These are phyloP conservation scores for Hippopotamus amphibius DNA, from an alignment of 2,113 vertebrate genomes.

Conservation along the genomic window DNA sequence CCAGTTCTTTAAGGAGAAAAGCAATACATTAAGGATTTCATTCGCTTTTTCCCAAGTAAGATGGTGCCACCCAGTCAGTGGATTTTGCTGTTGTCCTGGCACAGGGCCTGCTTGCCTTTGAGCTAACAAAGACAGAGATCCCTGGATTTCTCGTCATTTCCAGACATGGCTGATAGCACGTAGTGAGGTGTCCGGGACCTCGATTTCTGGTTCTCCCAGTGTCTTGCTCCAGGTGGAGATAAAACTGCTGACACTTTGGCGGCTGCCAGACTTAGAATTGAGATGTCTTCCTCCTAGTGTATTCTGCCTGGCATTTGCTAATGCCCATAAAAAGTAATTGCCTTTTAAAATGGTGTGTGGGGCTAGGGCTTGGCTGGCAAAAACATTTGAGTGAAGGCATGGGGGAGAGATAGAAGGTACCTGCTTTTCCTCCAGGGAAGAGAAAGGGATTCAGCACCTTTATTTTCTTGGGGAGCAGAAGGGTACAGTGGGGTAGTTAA, in stretches of 20 bases:
- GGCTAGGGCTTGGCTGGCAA: neutral
- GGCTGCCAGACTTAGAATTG: constrained; percentile 12
- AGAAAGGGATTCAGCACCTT: neutral
- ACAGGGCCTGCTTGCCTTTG: neutral
- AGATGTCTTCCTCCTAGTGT: neutral
- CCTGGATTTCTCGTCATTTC: neutral
- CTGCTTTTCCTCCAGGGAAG: neutral
- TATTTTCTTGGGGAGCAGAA: neutral
- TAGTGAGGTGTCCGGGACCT: rapidly evolving
- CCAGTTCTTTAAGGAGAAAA: neutral
- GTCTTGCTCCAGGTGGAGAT: neutral
- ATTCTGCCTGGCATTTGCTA: constrained; percentile 39
- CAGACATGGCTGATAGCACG: rapidly evolving
- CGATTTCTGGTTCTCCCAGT: rapidly evolving
- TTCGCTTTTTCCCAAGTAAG: neutral
- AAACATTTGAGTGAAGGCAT: neutral
- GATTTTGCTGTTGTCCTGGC: neutral
- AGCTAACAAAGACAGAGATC: neutral
- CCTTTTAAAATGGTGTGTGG: neutral
- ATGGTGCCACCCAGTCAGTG: neutral
- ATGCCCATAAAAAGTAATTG: constrained; percentile 61
- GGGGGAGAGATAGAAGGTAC: neutral
- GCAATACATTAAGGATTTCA: neutral
- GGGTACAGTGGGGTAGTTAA: constrained; percentile 53
- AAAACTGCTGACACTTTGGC: neutral